A percentile compares a stretch with the other conserved stretches of the same genome.
Evolutionary conservation across 30 jellyfish, hydroid and myxozoan genomes (phyloP).

Genomic region (Aurelia aurita): DNA sequence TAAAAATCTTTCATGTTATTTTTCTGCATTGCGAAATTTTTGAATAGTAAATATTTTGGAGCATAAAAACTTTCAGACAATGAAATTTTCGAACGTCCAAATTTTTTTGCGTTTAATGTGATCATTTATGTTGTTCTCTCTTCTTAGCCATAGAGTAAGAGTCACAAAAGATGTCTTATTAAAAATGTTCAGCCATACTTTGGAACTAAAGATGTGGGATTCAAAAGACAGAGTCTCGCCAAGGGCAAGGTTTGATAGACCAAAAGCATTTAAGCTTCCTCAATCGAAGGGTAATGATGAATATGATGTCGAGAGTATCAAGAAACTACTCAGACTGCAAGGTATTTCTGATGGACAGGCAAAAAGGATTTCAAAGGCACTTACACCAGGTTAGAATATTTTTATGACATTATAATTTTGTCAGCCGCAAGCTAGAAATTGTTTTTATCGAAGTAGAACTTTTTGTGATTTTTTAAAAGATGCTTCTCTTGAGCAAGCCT

Average conservation of each 20-base stretch:
- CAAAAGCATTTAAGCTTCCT: conserved; percentile 95
- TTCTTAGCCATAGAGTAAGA: conserved; percentile 72
- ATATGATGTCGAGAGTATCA: conserved; percentile 57
- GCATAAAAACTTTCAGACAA: too few species aligned
- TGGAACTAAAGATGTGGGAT: conserved; percentile 92
- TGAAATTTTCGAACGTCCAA: too few species aligned
- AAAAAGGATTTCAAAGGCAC: not conserved
- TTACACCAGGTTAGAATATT: conserved; percentile 3
- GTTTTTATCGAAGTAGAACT: too few species aligned
- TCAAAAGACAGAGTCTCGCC: conserved; percentile 94
- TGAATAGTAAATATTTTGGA: too few species aligned
- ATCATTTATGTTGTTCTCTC: too few species aligned
- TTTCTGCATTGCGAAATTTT: too few species aligned
- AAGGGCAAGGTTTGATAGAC: conserved; percentile 99
- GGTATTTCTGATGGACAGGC: conserved; percentile 1
- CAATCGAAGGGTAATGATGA: conserved; percentile 76
- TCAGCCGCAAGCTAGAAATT: too few species aligned
- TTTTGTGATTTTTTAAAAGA: too few species aligned
- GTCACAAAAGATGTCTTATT: conserved; percentile 77
- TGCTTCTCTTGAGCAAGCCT: too few species aligned
- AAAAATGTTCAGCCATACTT: conserved; percentile 80
- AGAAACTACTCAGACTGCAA: conserved; percentile 21
- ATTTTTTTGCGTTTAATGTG: too few species aligned
- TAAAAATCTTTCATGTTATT: too few species aligned
- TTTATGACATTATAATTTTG: not conserved